Base-by-base conservation (phyloP, 2,113 vertebrate species). In the Steatornis caripensis region DNA sequence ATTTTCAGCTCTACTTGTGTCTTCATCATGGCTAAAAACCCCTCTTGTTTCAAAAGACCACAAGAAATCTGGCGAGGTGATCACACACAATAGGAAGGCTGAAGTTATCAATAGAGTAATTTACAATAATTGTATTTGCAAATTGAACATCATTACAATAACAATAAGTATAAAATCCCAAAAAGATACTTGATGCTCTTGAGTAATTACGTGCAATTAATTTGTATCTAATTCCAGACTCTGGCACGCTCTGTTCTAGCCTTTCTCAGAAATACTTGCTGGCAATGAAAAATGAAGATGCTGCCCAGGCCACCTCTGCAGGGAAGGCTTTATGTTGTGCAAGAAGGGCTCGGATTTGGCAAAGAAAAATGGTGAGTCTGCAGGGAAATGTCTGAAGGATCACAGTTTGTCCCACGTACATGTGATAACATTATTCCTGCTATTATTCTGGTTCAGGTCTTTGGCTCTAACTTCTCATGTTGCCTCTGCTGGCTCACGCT, bases 151-250 rank as follows among this genome's bases (percentile, higher is more conserved):
- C 37, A 82, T 86, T 96, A 81, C 68, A 90, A 84, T 91, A 93
- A 96, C 95, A 96, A 89, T 62, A 95, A 93, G n/a, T 83, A 55
- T 55, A 64, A 88, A 94, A 79, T 91, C 88, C 74, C 89, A 74
- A 39, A 88, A 94, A 97, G 92, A 91, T 83, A 91, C 72, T 95
- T 88, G 86, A 95, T 95, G 70, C 71, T 96, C 79, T 95, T 96
- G 55, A 77, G 49, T 94, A 95, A 98, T 97, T 96, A 95, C 96
- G 96, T 79, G 87, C 89, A 97, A 95, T 97, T 97, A 96, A 95
- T 95, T 91, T 87, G 77, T 89, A 96, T 94, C 94, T 96, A 91
- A 97, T 91, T 97, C 93, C 77, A 86, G 90, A 93, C 93, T 97
- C 93, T 97, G 93, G 92, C 97, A 91, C 3, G 1, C 55, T 91